Conservation (phyloP, 2,797 vertebrate genomes). For the Sparidentex hasta region DNA sequence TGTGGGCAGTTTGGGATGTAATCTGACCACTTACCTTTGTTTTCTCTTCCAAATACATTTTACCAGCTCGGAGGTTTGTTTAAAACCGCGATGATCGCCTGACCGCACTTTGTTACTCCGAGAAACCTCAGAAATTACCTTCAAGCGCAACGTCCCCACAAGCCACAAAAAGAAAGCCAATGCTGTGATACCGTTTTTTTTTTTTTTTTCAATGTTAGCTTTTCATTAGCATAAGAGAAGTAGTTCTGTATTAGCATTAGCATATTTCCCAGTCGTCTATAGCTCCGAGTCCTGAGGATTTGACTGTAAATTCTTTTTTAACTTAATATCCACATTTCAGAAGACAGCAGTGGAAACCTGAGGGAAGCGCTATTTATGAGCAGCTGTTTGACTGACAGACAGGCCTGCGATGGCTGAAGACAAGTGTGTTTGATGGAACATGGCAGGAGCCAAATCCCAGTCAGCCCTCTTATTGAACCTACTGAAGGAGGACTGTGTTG, state of each 20-base stretch:
- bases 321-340: conserved; percentile 44
- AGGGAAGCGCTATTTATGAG: conserved; percentile 49
- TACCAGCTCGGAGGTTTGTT: conserved; percentile 7
- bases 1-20: background rate
- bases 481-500: conserved; percentile 73
- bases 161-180: background rate
- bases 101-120: background rate
- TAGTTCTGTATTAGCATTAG: background rate
- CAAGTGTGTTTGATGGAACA: conserved; percentile 79
- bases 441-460: conserved; percentile 81
- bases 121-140: background rate
- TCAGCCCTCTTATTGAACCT: conserved; percentile 77
- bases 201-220: background rate
- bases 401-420: conserved; percentile 69
- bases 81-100: background rate
- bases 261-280: conserved; percentile 20
- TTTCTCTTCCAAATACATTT: conserved; percentile 10
- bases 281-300: conserved; percentile 23
- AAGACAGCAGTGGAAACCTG: conserved; percentile 37
- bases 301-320: conserved; percentile 10
- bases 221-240: background rate
- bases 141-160: background rate
- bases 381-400: conserved; percentile 72
- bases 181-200: background rate
- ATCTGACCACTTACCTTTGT: conserved; percentile 1